Base-by-base conservation (phyloP, 2,888 invertebrate species). In the Ypsolopha sequella region DNA sequence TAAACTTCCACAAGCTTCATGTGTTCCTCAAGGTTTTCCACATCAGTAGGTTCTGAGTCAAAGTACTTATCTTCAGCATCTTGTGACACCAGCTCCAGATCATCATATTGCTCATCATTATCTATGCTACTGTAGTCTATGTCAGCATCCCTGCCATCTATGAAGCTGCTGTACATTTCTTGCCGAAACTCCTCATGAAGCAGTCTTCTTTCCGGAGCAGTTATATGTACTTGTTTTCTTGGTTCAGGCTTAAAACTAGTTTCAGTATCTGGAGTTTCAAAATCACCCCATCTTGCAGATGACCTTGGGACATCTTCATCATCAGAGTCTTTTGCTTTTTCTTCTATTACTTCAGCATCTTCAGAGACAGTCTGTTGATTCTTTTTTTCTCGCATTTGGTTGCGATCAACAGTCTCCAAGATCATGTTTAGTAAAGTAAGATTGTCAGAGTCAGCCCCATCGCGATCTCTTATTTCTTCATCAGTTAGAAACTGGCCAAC, bases 11-110 rank as follows among this genome's bases (percentile, higher is more conserved):
- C 66, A 52, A 84, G 71, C 58, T 76, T 63, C 78, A 80, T 79
- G 53, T 86, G 81, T 53, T 76, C 74, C 54, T 79, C 78, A 41
- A 71, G 62, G 58, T 75, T 81, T 51, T 71, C 85, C 43, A 82
- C 82, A 57, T 91, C 91, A 57, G 92, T 91, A 34, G 90, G 89
- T 71, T 95, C 95, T 4, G 92, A 91, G 73, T 96, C 95, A 82
- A 97, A 97, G 73, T 97, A 97, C 66, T 91, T 92, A 61, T 97
- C 97, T 76, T 97, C 95, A 58, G 92, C 93, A 77, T 97, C 97
- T 62, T 91, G 91, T 43, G 79, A 73, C 11, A 78, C 70, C 63
- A 91, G 91, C 54, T 91, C 76, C 51, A 93, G 88, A 53, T 92
- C 91, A 55, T 97, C 97, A 75, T 93, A 94, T 51, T 91, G 91